Base-by-base conservation (phyloP, 1,140 invertebrate species). In the Dermatophagoides farinae region DNA sequence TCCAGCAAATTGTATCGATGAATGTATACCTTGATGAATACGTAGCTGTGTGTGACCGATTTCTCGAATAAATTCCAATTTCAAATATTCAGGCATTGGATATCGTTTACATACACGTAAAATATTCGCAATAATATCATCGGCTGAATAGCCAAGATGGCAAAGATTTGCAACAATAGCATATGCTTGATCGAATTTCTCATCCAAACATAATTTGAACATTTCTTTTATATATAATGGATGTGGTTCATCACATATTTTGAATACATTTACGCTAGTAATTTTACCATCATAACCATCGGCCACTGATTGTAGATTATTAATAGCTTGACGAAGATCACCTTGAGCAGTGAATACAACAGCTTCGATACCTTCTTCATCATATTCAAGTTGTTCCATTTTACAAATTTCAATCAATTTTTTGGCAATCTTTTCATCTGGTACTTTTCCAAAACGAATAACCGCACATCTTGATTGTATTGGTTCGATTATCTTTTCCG, bases 211-310 rank as follows among this genome's bases (percentile, higher is more conserved):
- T 67, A 81, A 77, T 60, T 86, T 78, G 53, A 99, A 73, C 89
- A 98, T 97, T 64, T 85, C 81, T 72, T 86, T 85, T 11, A 99
- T 82, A 0, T 93, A 70, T 62, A 95, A 75, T 9, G 96, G 96
- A 78, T 98, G 92, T 0, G 96, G 95, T 71, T 99, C 93, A 75
- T 99, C 96, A 71, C 96, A 99, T 16, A 99, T 92, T 78, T 97
- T 98, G 69, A 97, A 98, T n/a, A 99, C 95, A 80, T 97, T 93
- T 68, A 89, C 84, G 62, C 82, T 82, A 64, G 83, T 92, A 1
- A 99, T 82, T 18, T 11, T 14, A 68, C 85, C 80, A 6, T 82
- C 83, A 77, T 96, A 97, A 25, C 93, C 93, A 73, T 96, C 89
- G 47, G 80, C 80, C 0, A 95, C 98, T 4, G 93, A 93, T 74